These are phyloP conservation scores for Rhinolophus sinicus DNA, from an alignment of 2,113 vertebrate species.

Conservation along the genomic window DNA sequence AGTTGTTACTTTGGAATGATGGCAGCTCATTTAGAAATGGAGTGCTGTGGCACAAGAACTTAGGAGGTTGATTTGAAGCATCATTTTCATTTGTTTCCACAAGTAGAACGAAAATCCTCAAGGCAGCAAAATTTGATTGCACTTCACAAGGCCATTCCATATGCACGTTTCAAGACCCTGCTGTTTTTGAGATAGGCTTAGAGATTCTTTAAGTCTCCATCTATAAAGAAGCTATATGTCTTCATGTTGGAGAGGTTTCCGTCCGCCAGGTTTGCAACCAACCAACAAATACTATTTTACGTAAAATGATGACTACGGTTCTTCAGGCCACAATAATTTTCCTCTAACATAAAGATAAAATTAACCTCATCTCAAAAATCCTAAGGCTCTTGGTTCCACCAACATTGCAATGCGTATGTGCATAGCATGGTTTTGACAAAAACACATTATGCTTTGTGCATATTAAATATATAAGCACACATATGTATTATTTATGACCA, in stretches of 20 bases:
- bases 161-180: background rate
- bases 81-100: constrained; percentile 59
- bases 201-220: constrained; percentile 47
- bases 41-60: background rate
- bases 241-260: constrained; percentile 46
- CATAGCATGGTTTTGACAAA: constrained; percentile 44
- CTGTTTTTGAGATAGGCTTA: constrained; percentile 35
- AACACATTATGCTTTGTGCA: background rate
- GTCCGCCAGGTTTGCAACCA: constrained; percentile 3
- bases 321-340: background rate
- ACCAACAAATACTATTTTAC: constrained; percentile 18
- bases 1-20: background rate
- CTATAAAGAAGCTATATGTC: constrained; percentile 31
- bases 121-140: constrained; percentile 16
- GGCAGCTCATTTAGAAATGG: background rate
- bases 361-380: constrained; percentile 40
- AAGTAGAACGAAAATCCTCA: constrained; percentile 57
- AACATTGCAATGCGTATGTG: constrained; percentile 22
- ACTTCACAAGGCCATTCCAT: background rate
- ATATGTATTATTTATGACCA: constrained; percentile 34
- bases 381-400: background rate
- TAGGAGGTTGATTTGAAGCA: background rate
- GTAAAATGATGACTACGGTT: background rate
- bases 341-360: constrained; percentile 45
- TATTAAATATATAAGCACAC: constrained; percentile 57